A percentile compares a stretch with the other conserved stretches of the same genome.
Evolutionary conservation across 2,797 vertebrate genomes (phyloP).

Genomic region (Allenopithecus nigroviridis): DNA sequence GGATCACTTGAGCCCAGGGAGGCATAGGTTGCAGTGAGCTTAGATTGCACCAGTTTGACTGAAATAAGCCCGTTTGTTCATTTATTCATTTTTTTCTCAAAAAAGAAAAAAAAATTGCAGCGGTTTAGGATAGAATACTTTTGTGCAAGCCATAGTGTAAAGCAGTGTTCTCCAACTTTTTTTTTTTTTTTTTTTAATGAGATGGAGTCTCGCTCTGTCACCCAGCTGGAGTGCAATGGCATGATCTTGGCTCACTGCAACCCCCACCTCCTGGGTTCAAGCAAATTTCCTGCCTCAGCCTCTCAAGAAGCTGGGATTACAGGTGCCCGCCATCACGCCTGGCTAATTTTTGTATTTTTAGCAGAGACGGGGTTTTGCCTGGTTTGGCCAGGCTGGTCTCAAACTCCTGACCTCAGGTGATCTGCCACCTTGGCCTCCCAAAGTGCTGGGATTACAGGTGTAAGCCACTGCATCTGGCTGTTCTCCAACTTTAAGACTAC

Average conservation of each 20-base stretch:
- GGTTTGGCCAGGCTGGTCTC: neutral
- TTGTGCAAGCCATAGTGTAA: neutral
- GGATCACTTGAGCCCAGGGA: no score
- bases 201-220: no score
- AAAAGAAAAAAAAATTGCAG: no score
- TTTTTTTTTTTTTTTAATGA: no score
- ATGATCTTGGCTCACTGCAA: neutral
- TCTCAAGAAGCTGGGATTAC: neutral
- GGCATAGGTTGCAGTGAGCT: no score
- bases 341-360: neutral
- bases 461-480: neutral
- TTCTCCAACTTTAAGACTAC: neutral
- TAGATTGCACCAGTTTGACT: no score
- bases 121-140: neutral
- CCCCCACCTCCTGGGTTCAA: neutral
- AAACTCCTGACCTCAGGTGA: neutral
- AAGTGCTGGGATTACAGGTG: neutral
- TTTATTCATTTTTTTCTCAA: no score
- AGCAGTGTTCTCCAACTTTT: neutral
- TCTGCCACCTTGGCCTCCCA: rapidly evolving
- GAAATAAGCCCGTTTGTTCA: no score
- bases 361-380: neutral
- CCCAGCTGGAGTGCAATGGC: neutral
- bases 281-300: neutral
- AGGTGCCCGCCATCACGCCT: neutral